Percentiles rank a stretch among this genome's conserved stretches.
Evolutionary conservation across 2,888 invertebrate genomes (phyloP).

Genomic region (Poecilus cupreus): DNA sequence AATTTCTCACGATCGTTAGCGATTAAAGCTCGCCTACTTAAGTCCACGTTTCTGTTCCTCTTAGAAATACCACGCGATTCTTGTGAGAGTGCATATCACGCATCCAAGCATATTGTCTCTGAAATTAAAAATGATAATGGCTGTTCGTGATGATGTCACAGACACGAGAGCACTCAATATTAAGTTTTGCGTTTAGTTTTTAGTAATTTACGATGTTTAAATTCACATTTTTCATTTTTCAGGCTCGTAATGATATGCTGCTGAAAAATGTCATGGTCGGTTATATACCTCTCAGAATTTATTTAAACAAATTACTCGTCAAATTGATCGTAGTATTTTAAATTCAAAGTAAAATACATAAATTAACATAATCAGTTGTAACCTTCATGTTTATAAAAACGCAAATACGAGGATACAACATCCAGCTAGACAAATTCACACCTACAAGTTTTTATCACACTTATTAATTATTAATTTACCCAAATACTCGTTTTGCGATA

Average conservation of each 20-base stretch:
- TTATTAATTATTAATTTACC: too few species aligned
- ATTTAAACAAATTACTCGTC: constrained; percentile 53
- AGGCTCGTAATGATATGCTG: constrained; percentile 10
- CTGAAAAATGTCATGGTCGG: constrained; percentile 52
- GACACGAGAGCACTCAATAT: not conserved
- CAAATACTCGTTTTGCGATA: too few species aligned
- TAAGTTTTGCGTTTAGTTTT: not conserved
- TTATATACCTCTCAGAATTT: constrained; percentile 47
- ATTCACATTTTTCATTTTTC: constrained; percentile 16
- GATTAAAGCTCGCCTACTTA: not conserved
- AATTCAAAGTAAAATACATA: constrained; percentile 56
- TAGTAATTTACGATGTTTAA: not conserved
- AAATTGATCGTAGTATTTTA: constrained; percentile 47
- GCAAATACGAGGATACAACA: not conserved
- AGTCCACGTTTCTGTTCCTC: not conserved
- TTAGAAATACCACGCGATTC: not conserved
- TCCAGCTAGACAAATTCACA: not conserved
- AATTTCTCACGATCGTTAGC: not conserved
- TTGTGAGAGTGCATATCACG: not conserved
- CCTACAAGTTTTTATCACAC: not conserved
- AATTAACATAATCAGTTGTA: constrained; percentile 55
- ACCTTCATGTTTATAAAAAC: constrained; percentile 33
- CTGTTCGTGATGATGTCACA: not conserved
- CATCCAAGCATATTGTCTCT: not conserved
- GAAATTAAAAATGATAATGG: not conserved